These are phyloP conservation scores for Nothobranchius furzeri DNA, from an alignment of 2,113 vertebrate genomes.

Conservation along the genomic window DNA sequence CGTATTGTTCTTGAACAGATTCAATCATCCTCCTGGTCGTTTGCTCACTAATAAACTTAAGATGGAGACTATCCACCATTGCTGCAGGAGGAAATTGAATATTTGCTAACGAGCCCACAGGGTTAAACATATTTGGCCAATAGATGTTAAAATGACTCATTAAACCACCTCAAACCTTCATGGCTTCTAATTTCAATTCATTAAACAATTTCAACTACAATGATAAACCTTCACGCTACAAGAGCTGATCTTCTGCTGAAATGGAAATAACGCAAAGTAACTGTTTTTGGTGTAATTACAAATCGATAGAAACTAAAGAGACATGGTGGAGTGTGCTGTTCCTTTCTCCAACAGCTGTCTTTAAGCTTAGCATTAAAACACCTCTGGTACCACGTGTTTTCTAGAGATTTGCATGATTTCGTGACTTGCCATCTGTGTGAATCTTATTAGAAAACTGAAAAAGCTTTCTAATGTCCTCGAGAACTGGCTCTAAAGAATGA, in stretches of 20 bases:
- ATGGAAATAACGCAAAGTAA: neutral
- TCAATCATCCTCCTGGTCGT: slow-evolving; percentile 10
- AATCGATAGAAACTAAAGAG: slow-evolving; percentile 1
- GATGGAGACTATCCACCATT: slow-evolving; percentile 18
- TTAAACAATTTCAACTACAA: slow-evolving; percentile 1
- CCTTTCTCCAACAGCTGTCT: slow-evolving; percentile 1
- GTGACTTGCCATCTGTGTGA: slow-evolving; percentile 21
- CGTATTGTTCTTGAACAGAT: slow-evolving; percentile 8
- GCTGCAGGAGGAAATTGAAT: slow-evolving; percentile 32
- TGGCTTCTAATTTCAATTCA: too few species aligned
- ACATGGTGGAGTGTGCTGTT: slow-evolving; percentile 6
- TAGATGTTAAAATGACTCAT: neutral
- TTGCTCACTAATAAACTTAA: slow-evolving; percentile 3
- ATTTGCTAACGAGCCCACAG: neutral
- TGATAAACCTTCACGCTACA: neutral
- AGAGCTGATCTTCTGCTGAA: neutral
- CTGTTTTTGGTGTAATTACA: neutral
- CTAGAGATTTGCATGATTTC: neutral
- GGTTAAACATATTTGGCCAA: neutral
- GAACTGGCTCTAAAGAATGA: slow-evolving; percentile 12
- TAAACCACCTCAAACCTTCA: slow-evolving; percentile 22
- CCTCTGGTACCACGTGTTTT: neutral
- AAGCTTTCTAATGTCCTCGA: neutral
- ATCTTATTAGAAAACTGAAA: neutral
- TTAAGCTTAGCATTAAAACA: slow-evolving; percentile 1